phyloP scores from a whole-genome alignment of 2,797 vertebrate species.

The Antennarius maculatus region DNA sequence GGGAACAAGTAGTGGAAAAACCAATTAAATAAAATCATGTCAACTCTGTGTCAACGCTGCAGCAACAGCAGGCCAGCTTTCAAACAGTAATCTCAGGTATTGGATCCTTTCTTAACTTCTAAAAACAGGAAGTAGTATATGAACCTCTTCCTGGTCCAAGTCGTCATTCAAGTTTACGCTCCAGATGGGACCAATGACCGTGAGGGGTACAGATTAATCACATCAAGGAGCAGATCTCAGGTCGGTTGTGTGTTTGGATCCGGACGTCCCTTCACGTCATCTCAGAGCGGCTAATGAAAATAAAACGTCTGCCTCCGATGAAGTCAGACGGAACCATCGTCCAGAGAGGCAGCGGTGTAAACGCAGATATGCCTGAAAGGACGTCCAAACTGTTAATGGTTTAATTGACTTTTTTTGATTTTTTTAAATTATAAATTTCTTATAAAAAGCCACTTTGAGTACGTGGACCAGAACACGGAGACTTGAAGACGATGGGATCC shows the following conservation, averaged over 20 bases:
- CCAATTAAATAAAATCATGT: conserved; percentile 41
- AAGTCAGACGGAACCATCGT: too few species aligned
- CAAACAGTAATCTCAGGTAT: conserved; percentile 20
- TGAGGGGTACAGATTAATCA: neutral
- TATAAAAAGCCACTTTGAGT: neutral
- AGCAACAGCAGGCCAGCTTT: conserved; percentile 19
- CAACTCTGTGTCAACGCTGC: conserved; percentile 30
- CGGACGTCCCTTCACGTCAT: too few species aligned
- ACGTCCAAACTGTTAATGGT: too few species aligned
- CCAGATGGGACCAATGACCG: conserved; percentile 19
- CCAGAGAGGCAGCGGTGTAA: too few species aligned
- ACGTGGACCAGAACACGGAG: conserved; percentile 12
- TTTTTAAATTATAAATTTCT: too few species aligned
- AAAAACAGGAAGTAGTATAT: conserved; percentile 68
- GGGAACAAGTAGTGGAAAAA: conserved; percentile 56
- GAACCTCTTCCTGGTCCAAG: conserved; percentile 22
- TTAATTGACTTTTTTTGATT: too few species aligned
- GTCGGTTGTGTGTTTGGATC: too few species aligned
- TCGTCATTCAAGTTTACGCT: conserved; percentile 17
- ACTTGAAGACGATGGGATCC: neutral
- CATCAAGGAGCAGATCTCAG: too few species aligned
- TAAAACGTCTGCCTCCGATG: too few species aligned
- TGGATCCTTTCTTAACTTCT: conserved; percentile 37
- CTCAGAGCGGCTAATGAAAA: too few species aligned
- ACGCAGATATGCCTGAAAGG: too few species aligned